These are phyloP conservation scores for Noturus placidus DNA, from an alignment of 2,113 vertebrate genomes.

Conservation along the genomic window DNA sequence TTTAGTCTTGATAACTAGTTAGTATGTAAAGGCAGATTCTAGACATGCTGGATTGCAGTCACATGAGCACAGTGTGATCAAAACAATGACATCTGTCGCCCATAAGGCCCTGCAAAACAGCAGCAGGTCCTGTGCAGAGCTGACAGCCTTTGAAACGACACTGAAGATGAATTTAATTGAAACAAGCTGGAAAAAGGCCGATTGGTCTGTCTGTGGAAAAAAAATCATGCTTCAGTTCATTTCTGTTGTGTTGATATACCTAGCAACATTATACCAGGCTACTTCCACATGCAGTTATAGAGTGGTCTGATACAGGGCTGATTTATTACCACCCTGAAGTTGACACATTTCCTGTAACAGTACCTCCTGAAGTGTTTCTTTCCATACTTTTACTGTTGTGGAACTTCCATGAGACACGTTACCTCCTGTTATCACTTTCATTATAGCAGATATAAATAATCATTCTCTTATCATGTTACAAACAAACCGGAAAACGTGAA, in stretches of 20 bases:
- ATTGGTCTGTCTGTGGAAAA: background rate
- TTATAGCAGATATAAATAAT: background rate
- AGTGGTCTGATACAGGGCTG: background rate
- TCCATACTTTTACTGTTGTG: background rate
- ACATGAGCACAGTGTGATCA: constrained; percentile 21
- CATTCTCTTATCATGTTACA: background rate
- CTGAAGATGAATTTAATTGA: constrained; percentile 16
- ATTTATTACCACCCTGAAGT: background rate
- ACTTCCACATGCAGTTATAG: background rate
- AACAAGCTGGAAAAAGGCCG: constrained; percentile 18
- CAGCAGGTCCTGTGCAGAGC: constrained; percentile 30
- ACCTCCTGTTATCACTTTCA: background rate
- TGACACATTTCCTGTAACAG: background rate
- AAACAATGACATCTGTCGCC: constrained; percentile 50
- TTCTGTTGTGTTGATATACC: background rate
- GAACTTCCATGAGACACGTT: background rate
- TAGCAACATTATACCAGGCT: background rate
- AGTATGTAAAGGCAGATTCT: background rate
- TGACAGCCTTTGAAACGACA: constrained; percentile 1
- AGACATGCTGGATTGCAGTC: constrained; percentile 17
- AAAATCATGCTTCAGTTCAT: background rate
- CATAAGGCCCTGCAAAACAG: constrained; percentile 26
- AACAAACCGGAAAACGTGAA: background rate
- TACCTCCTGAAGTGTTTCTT: background rate
- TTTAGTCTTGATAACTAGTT: background rate